Percentiles rank a stretch among this genome's conserved stretches.
Evolutionary conservation across 2,888 invertebrate genomes (phyloP).

Genomic region (Andrena bucephala): DNA sequence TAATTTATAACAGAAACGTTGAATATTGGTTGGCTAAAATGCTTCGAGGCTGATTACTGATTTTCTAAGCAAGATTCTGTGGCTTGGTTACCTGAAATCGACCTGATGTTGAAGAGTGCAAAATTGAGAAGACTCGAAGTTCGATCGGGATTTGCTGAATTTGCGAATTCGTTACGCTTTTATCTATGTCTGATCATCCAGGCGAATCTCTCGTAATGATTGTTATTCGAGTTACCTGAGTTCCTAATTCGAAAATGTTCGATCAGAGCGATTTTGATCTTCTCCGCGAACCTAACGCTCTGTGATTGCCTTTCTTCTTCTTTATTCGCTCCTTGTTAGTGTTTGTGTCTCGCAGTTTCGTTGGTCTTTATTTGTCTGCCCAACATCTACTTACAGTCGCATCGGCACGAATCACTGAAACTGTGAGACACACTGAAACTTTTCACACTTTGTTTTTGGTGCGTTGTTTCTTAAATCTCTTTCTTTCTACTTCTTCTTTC

Average conservation of each 20-base stretch:
- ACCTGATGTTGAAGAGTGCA: conserved; percentile 35
- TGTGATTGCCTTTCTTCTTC: conserved; percentile 65
- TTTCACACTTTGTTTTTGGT: conserved; percentile 6
- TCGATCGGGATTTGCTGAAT: conserved; percentile 23
- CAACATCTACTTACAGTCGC: not conserved
- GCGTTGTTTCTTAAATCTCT: conserved; percentile 15
- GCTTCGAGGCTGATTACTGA: not conserved
- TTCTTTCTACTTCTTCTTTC: conserved; percentile 21
- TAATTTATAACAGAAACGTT: not conserved
- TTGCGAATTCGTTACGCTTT: conserved; percentile 1
- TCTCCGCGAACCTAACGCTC: conserved; percentile 65
- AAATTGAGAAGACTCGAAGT: conserved; percentile 19
- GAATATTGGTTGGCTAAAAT: not conserved
- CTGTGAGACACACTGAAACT: conserved; percentile 5
- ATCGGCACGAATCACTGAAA: conserved; percentile 37
- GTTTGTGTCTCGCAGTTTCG: conserved; percentile 37
- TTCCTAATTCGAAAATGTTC: conserved; percentile 49
- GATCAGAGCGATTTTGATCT: conserved; percentile 52
- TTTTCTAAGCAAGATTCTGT: not conserved
- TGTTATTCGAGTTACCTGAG: conserved; percentile 21
- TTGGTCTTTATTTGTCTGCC: conserved; percentile 14
- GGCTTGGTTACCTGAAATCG: conserved; percentile 32
- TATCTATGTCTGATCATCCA: not conserved
- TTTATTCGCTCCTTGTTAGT: not conserved
- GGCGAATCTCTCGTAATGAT: conserved; percentile 17